These are phyloP conservation scores for Cerceris rybyensis DNA, from an alignment of 2,888 invertebrate species.

Conservation along the genomic window DNA sequence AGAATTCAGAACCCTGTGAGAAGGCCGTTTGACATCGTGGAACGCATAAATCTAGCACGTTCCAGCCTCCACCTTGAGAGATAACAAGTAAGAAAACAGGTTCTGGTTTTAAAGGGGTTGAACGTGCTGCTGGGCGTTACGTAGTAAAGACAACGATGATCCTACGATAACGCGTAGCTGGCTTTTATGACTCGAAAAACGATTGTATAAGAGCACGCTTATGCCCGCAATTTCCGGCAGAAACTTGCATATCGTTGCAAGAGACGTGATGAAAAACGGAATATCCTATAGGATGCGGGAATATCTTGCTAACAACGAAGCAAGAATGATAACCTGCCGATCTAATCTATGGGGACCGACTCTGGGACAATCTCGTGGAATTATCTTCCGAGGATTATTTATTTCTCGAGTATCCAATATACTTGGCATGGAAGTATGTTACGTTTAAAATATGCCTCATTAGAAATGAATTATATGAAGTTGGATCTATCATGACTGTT, in stretches of 20 bases:
- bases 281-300: neutral
- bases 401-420: too few relatives aligned
- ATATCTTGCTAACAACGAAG: slow-evolving; percentile 21
- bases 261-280: slow-evolving; percentile 9
- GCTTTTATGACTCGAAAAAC: slow-evolving; percentile 23
- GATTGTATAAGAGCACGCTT: slow-evolving; percentile 13
- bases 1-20: slow-evolving; percentile 26
- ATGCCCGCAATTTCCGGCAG: slow-evolving; percentile 38
- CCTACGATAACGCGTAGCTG: slow-evolving; percentile 38
- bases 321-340: slow-evolving; percentile 28
- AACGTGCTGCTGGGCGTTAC: slow-evolving; percentile 42
- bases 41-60: slow-evolving; percentile 44
- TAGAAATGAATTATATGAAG: too few relatives aligned
- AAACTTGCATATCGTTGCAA: slow-evolving; percentile 4
- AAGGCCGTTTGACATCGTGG: slow-evolving; percentile 29
- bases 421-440: too few relatives aligned
- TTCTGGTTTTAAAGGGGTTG: slow-evolving; percentile 35
- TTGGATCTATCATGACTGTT: too few relatives aligned
- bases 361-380: neutral
- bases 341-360: slow-evolving; percentile 2
- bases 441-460: too few relatives aligned
- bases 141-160: slow-evolving; percentile 47
- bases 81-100: slow-evolving; percentile 51
- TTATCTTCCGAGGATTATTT: too few relatives aligned
- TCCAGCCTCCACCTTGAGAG: slow-evolving; percentile 30